Conservation (phyloP, 2,888 invertebrate species). For the Eupithecia dodoneata region DNA sequence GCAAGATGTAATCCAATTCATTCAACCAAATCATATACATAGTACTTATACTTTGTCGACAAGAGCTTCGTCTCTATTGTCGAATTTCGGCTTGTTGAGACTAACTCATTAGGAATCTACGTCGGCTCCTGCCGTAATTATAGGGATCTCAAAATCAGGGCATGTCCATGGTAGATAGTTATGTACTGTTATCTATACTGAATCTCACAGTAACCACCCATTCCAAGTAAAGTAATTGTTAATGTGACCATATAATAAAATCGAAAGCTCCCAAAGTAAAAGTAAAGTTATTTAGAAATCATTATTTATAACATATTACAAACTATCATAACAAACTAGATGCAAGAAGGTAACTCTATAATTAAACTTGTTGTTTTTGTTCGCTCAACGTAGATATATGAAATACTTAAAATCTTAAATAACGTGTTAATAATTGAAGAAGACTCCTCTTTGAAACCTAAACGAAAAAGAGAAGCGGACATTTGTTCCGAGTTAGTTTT, state of each 20-base stretch:
- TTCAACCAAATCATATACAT: no score
- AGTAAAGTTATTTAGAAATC: no score
- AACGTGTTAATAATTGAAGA: not conserved
- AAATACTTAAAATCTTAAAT: not conserved
- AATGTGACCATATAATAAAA: not conserved
- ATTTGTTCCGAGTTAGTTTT: conserved; percentile 4
- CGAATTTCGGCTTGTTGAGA: not conserved
- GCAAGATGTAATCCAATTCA: no score
- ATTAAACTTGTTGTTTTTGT: no score
- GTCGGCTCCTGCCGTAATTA: not conserved
- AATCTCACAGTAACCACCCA: not conserved
- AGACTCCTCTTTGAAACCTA: not conserved
- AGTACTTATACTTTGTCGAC: no score
- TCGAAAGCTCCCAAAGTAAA: no score
- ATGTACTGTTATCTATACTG: not conserved
- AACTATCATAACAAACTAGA: no score
- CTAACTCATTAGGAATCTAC: no score
- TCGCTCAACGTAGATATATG: not conserved
- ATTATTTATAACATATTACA: no score
- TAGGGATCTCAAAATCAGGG: not conserved
- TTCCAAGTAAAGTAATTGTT: not conserved
- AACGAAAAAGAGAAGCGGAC: not conserved
- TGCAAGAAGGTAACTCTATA: no score
- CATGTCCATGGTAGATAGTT: not conserved
- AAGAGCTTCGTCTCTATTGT: no score